phyloP scores from a whole-genome alignment of 2,113 vertebrate genomes.

The Thomomys bottae region DNA sequence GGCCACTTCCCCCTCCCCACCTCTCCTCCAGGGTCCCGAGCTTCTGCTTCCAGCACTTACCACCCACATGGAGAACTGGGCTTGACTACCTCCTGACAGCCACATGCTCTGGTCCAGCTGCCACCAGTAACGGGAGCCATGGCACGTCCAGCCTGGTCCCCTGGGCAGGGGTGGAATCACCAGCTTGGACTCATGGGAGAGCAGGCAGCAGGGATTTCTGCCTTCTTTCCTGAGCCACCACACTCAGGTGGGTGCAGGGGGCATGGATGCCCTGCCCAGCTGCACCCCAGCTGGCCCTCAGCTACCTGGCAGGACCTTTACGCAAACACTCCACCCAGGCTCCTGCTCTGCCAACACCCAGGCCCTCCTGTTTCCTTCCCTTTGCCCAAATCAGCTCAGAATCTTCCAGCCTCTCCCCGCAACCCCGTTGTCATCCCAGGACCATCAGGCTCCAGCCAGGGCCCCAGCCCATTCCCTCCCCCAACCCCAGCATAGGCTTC shows the following conservation, averaged over 20 bases:
- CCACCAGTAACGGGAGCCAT: too few species aligned
- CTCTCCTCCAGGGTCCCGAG: not conserved
- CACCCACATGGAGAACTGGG: accelerated
- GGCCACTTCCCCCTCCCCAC: accelerated
- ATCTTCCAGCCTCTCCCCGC: too few species aligned
- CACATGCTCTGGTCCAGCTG: not conserved
- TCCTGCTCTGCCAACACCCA: accelerated
- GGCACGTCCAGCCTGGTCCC: not conserved
- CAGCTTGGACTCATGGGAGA: accelerated
- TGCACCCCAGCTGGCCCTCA: not conserved
- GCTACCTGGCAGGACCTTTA: not conserved
- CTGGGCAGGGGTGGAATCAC: not conserved
- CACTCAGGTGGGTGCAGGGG: not conserved
- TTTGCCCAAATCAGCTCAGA: not conserved
- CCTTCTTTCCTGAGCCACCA: not conserved
- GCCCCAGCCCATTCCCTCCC: too few species aligned
- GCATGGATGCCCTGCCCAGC: accelerated
- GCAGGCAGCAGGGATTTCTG: accelerated
- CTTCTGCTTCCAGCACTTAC: not conserved
- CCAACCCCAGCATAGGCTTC: too few species aligned
- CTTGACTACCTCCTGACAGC: not conserved
- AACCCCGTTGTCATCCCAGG: too few species aligned
- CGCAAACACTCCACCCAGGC: accelerated
- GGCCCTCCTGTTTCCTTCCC: not conserved
- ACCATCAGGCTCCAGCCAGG: not conserved